Percentiles rank a stretch among this genome's conserved stretches.
phyloP scores from a whole-genome alignment of 2,113 vertebrate species.

The Pseudopodoces humilis region DNA sequence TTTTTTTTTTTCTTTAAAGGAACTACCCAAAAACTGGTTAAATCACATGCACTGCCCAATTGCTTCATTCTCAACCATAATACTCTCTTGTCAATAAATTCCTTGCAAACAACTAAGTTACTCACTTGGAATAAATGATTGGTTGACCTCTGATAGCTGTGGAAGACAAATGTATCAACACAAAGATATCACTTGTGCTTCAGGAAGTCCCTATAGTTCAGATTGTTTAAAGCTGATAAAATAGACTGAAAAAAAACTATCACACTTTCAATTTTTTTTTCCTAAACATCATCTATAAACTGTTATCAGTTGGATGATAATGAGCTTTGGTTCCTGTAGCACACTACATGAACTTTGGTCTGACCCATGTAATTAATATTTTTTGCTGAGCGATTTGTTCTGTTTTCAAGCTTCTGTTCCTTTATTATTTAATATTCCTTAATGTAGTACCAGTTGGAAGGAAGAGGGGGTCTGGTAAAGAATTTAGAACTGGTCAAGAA shows the following conservation, averaged over 20 bases:
- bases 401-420: not conserved
- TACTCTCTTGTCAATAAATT: not conserved
- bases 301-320: not conserved
- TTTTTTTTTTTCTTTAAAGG: not conserved
- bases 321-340: not conserved
- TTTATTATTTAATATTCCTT: not conserved
- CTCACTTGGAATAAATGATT: not conserved
- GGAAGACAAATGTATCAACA: not conserved
- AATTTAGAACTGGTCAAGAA: not conserved
- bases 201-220: not conserved
- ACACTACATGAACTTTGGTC: not conserved
- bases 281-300: not conserved
- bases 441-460: not conserved
- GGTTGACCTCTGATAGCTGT: not conserved
- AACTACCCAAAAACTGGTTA: not conserved
- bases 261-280: not conserved
- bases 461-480: accelerated
- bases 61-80: not conserved
- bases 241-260: not conserved
- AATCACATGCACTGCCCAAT: not conserved
- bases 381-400: not conserved
- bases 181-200: not conserved
- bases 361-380: not conserved
- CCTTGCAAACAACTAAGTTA: not conserved
- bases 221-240: not conserved